Evolutionary conservation across 2,888 invertebrate species (phyloP).

Genomic region (Leucophora obtusa): DNA sequence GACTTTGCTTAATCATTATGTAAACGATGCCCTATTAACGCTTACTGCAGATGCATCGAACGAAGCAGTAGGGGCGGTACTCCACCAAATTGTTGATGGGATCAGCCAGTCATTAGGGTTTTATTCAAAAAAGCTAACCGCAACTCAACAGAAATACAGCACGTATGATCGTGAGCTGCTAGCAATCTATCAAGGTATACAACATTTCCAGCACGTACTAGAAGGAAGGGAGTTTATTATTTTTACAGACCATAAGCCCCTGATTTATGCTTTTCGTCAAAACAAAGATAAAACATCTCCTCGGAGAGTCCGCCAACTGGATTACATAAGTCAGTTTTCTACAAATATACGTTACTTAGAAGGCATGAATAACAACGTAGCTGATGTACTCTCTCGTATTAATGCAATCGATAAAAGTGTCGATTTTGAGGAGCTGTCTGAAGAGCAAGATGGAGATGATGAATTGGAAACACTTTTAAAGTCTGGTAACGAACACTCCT

Average conservation of each 20-base stretch:
- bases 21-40: constrained; percentile 20
- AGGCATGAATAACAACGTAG: constrained; percentile 49
- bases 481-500: constrained; percentile 5
- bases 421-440: constrained; percentile 33
- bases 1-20: constrained; percentile 31
- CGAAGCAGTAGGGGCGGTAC: constrained; percentile 49
- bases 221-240: constrained; percentile 69
- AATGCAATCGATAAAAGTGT: constrained; percentile 25
- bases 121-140: constrained; percentile 42
- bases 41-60: constrained; percentile 49
- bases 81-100: constrained; percentile 44
- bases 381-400: constrained; percentile 56
- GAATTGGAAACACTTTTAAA: constrained; percentile 12
- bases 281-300: constrained; percentile 53
- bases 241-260: constrained; percentile 69
- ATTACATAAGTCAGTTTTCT: constrained; percentile 58
- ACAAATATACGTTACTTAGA: constrained; percentile 49
- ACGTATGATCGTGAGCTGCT: constrained; percentile 47
- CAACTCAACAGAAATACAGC: constrained; percentile 46
- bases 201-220: constrained; percentile 41
- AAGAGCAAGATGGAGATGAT: constrained; percentile 41
- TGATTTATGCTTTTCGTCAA: constrained; percentile 49
- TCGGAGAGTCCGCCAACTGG: constrained; percentile 52
- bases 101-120: constrained; percentile 72
- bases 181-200: constrained; percentile 43